Evolutionary conservation across 35 echinoderm and acorn worm species (phyloP).

Genomic region (Heliocidaris erythrogramma): DNA sequence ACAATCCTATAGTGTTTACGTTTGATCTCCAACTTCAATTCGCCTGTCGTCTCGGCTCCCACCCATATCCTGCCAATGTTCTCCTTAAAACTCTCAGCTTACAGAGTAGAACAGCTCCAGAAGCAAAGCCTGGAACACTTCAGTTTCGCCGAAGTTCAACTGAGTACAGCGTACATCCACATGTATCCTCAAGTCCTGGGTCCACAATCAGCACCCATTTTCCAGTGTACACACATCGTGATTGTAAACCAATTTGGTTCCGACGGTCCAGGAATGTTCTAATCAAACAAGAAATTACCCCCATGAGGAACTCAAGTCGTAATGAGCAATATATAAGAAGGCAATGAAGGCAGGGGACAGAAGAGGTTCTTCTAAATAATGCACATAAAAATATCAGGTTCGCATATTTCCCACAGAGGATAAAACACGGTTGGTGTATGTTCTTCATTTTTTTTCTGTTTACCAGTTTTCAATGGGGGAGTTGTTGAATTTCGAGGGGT

Average conservation of each 20-base stretch:
- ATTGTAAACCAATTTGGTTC: neutral
- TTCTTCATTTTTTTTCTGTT: no score
- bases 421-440: no score
- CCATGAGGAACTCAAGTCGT: neutral
- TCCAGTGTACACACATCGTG: neutral
- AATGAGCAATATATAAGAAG: neutral
- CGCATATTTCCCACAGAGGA: neutral
- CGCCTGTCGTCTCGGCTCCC: neutral
- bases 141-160: neutral
- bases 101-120: neutral
- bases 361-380: neutral
- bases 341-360: neutral
- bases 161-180: neutral
- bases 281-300: slow-evolving; percentile 12
- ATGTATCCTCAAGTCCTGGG: neutral
- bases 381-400: neutral
- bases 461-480: neutral
- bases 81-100: neutral
- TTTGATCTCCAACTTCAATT: neutral
- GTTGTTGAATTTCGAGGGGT: neutral
- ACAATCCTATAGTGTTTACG: neutral
- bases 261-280: neutral
- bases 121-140: neutral
- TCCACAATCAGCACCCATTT: neutral
- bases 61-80: neutral